phyloP scores from a whole-genome alignment of 2,113 vertebrate genomes.

The Rhinoptilus africanus region DNA sequence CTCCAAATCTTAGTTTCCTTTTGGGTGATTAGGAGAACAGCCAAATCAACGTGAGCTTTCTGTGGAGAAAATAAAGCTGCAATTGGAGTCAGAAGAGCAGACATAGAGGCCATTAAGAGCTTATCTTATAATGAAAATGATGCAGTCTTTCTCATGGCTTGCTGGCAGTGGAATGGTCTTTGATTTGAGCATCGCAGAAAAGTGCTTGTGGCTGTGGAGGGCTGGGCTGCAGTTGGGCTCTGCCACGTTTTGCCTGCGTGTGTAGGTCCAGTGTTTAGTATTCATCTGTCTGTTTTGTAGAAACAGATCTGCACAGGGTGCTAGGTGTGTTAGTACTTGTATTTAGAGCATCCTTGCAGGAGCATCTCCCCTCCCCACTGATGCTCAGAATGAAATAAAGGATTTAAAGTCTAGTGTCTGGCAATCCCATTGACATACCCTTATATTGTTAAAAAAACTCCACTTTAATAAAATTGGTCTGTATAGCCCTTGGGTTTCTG shows the following conservation, averaged over 20 bases:
- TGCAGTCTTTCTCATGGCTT: accelerated
- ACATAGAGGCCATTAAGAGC: background rate
- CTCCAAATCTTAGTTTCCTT: background rate
- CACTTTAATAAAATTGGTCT: background rate
- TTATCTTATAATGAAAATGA: background rate
- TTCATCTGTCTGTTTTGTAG: accelerated
- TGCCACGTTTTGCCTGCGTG: accelerated
- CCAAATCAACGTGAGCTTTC: background rate
- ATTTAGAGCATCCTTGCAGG: background rate
- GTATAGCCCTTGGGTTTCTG: background rate
- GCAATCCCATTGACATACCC: background rate
- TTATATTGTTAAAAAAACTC: background rate
- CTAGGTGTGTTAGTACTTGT: too few relatives aligned
- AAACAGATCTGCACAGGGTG: background rate
- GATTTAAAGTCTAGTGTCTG: background rate
- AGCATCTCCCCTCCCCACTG: background rate
- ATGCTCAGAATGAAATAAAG: background rate
- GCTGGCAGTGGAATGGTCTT: background rate
- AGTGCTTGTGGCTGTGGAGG: background rate
- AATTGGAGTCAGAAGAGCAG: background rate
- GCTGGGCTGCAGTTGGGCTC: background rate
- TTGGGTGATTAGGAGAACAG: background rate
- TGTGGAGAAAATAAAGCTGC: background rate
- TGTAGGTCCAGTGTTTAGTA: background rate
- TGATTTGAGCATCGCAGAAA: background rate